Conservation (phyloP, 1,140 invertebrate genomes). For the Brachionus sp. region DNA sequence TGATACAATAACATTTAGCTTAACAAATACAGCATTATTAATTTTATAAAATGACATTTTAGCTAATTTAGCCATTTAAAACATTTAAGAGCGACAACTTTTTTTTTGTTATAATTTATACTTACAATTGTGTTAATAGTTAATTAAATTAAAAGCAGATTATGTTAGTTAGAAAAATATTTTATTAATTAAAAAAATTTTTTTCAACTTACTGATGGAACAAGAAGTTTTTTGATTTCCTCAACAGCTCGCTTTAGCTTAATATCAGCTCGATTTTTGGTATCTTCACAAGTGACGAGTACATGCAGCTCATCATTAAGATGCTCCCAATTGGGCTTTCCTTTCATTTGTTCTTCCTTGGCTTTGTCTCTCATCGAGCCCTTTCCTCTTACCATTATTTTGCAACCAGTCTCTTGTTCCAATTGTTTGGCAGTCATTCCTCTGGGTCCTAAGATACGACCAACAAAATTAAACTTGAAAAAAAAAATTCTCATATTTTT, state of each 20-base stretch:
- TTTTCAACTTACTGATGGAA: constrained; percentile 60
- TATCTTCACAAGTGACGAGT: constrained; percentile 94
- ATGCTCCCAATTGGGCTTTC: constrained; percentile 99
- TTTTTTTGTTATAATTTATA: background rate
- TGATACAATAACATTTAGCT: background rate
- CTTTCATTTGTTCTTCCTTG: constrained; percentile 99
- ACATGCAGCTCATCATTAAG: constrained; percentile 97
- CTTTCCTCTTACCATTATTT: constrained; percentile 99
- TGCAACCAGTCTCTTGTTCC: constrained; percentile 98
- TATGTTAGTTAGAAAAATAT: background rate
- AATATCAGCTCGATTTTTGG: constrained; percentile 86
- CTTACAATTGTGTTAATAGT: background rate
- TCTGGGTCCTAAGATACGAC: constrained; percentile 93
- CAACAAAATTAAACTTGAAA: constrained; percentile 88
- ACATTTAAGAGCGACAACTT: background rate
- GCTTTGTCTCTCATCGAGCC: constrained; percentile 99
- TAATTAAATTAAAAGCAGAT: background rate
- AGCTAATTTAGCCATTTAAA: background rate
- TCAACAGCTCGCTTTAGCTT: constrained; percentile 91
- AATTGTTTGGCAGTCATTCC: constrained; percentile 99
- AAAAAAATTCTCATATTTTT: background rate
- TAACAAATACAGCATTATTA: background rate
- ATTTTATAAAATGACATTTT: background rate
- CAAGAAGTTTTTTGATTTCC: constrained; percentile 92
- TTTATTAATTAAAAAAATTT: background rate